phyloP scores from a whole-genome alignment of 1,140 invertebrate species.

The Ostrea denselamellosa region DNA sequence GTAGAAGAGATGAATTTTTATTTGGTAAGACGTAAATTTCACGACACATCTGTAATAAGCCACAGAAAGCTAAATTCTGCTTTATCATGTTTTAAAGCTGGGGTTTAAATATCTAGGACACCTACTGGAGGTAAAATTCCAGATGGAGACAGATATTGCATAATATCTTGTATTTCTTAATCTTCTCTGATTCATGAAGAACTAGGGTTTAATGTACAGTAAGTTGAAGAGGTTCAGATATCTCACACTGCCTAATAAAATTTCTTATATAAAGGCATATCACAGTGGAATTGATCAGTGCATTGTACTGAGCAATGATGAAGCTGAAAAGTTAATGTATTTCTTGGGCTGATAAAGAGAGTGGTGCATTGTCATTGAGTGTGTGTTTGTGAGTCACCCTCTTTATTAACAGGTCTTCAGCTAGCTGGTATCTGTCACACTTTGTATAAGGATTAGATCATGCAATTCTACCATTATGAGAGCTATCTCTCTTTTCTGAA shows the following conservation, averaged over 20 bases:
- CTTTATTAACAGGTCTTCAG: neutral
- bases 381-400: neutral
- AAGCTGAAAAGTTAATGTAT: neutral
- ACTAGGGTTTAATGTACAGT: no score
- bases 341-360: neutral
- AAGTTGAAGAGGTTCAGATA: neutral
- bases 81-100: neutral
- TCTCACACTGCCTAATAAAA: neutral
- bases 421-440: neutral
- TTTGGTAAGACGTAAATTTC: neutral
- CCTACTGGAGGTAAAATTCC: neutral
- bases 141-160: neutral
- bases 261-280: neutral
- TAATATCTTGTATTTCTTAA: slow-evolving; percentile 5
- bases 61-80: neutral
- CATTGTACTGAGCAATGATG: neutral
- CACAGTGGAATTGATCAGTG: no score
- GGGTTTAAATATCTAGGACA: neutral
- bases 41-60: neutral
- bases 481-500: neutral
- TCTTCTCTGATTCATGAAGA: neutral
- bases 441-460: neutral
- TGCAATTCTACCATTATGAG: neutral
- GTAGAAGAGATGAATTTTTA: neutral
- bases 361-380: neutral